A percentile compares a stretch with the other conserved stretches of the same genome.
Conservation (phyloP, 2,113 vertebrate species). For the Alligator mississippiensis region DNA sequence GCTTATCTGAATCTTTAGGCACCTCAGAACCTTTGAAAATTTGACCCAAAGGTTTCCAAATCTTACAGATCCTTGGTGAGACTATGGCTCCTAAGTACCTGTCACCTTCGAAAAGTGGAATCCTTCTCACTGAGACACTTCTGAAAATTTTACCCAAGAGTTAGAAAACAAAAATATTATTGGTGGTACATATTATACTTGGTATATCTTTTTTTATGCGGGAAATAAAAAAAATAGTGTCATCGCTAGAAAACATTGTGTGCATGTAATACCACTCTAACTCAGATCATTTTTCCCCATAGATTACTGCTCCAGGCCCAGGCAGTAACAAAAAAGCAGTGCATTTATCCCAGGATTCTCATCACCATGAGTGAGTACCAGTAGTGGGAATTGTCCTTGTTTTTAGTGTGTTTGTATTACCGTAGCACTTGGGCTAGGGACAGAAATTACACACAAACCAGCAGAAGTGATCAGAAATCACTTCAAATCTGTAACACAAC, state of each 20-base stretch:
- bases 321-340: constrained; percentile 84
- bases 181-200: background rate
- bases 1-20: background rate
- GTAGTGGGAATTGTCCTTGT: constrained; percentile 28
- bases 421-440: background rate
- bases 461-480: too few relatives aligned
- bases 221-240: background rate
- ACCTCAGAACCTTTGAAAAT: background rate
- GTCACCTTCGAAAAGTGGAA: background rate
- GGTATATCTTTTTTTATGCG: too few relatives aligned
- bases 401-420: background rate
- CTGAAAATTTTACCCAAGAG: background rate
- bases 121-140: background rate
- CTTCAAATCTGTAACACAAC: too few relatives aligned
- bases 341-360: constrained; percentile 87
- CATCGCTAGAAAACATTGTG: background rate
- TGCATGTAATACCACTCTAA: background rate
- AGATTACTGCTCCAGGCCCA: constrained; percentile 81
- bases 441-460: too few relatives aligned
- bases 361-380: constrained; percentile 90
- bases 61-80: background rate
- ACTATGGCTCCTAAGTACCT: too few relatives aligned
- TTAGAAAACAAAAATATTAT: background rate
- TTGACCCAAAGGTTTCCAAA: background rate
- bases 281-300: constrained; percentile 58